phyloP scores from a whole-genome alignment of 2,888 invertebrate species.

The Acanthopleura granulata region DNA sequence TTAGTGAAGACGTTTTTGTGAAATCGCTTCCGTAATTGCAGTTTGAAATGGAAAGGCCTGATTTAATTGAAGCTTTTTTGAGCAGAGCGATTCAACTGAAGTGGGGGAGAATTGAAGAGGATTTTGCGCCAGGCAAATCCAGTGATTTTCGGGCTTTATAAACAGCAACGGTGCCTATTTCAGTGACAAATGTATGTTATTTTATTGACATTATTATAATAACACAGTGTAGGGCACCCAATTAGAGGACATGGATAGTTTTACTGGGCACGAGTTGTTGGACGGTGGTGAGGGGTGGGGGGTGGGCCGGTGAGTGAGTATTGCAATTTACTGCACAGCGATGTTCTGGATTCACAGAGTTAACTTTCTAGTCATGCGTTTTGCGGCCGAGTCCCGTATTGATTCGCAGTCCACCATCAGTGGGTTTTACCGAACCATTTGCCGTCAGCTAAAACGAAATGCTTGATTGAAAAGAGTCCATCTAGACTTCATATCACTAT shows the following conservation, averaged over 20 bases:
- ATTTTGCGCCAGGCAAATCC: neutral
- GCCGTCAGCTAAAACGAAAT: neutral
- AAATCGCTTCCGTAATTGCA: no score
- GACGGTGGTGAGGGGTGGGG: no score
- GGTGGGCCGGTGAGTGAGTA: neutral
- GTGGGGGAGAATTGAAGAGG: neutral
- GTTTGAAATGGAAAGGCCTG: no score
- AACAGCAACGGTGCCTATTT: neutral
- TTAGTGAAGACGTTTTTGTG: no score
- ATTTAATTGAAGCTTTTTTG: neutral
- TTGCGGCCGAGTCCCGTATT: neutral
- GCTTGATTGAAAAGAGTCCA: constrained; percentile 5
- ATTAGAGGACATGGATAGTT: neutral
- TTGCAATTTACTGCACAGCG: neutral
- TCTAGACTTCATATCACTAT: constrained; percentile 7
- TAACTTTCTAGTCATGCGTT: constrained; percentile 5
- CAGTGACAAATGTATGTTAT: neutral
- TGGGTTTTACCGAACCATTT: neutral
- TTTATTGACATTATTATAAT: neutral
- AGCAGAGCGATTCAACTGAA: neutral
- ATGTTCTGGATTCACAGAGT: neutral
- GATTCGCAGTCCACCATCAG: neutral
- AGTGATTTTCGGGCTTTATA: neutral
- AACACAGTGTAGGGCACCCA: neutral
- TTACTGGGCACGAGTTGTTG: neutral